Percentiles rank a stretch among this genome's conserved stretches.
Evolutionary conservation across 2,113 vertebrate species (phyloP).

Genomic region (Hyperoodon ampullatus): DNA sequence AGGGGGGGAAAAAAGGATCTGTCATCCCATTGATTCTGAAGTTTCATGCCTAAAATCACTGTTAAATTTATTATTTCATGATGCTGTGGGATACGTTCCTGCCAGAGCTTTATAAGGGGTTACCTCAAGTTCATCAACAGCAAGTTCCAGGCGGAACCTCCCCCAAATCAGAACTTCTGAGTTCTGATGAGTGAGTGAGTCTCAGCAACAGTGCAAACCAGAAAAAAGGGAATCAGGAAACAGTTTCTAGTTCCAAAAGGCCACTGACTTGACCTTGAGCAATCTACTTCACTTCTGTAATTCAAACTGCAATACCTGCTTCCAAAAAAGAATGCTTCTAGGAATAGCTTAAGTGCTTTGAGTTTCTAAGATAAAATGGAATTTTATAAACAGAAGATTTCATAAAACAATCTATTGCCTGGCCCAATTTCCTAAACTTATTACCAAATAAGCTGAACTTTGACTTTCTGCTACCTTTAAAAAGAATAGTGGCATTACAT

Average conservation of each 20-base stretch:
- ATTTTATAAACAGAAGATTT: neutral
- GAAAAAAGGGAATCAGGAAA: conserved; percentile 9
- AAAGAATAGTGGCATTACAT: neutral
- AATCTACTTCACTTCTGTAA: neutral
- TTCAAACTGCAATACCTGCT: neutral
- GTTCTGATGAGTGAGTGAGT: neutral
- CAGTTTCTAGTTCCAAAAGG: neutral
- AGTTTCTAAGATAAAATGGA: conserved; percentile 3
- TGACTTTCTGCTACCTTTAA: neutral
- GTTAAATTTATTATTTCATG: neutral
- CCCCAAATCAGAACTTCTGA: neutral
- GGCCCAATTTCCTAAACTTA: neutral
- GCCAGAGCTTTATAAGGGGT: neutral
- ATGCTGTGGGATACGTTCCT: neutral
- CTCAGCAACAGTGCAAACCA: neutral
- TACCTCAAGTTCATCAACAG: neutral
- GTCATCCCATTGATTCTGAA: neutral
- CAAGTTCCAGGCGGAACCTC: neutral
- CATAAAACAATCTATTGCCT: neutral
- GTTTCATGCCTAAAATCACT: neutral
- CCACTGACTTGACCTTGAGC: conserved; percentile 49
- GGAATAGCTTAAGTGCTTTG: neutral
- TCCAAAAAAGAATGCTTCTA: conserved; percentile 1
- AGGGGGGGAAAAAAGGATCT: neutral
- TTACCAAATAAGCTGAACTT: neutral